Base-by-base conservation (phyloP, 2,113 vertebrate species). In the Entosphenus tridentatus region DNA sequence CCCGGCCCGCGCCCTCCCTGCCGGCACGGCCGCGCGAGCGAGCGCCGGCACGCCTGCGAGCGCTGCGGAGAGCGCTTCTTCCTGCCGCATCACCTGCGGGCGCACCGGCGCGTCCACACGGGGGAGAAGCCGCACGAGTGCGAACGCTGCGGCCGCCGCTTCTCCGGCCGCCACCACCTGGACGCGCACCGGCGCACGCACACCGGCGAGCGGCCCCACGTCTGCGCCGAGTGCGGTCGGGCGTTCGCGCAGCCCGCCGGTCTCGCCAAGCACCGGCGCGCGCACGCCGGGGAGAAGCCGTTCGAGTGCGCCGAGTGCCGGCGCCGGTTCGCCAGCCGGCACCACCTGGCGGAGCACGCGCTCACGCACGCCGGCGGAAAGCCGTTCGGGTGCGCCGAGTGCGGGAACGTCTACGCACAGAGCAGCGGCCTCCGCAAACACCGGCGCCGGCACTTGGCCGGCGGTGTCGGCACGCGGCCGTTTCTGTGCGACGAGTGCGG, bases 361-460 rank as follows among this genome's bases (percentile, higher is more conserved):
- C 39, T 75, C 2, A 75, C 75, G 72, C 77, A 72, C 70, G 72
- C 76, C 14, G 76, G 73, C 11, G 79, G 85, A 68, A 89, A 85
- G 76, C 84, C 81, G 69, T 88, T 88, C 71, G 82, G 76, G 72
- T 77, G 76, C 55, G 71, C 74, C 68, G 75, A 72, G 56, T 78
- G 74, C 4, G 70, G 74, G 56, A 76, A 76, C 68, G 75, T 57
- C 67, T 78, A 76, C 72, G 72, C 71, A 13, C 84, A 85, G 9
- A 83, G 85, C 67, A 86, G 87, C 73, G 87, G 92, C 76, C 82
- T 91, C 69, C 83, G 86, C 58, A 86, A 88, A 72, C 90, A 95
- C 79, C 86, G 89, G 84, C 82, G 87, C 58, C 86, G 86, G 9
- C 89, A 95, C 55, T 39, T 7, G 39, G 39, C 39, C 39, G 39